A percentile compares a stretch with the other conserved stretches of the same genome.
Conservation (phyloP, 2,888 invertebrate species). For the Pocota personata region DNA sequence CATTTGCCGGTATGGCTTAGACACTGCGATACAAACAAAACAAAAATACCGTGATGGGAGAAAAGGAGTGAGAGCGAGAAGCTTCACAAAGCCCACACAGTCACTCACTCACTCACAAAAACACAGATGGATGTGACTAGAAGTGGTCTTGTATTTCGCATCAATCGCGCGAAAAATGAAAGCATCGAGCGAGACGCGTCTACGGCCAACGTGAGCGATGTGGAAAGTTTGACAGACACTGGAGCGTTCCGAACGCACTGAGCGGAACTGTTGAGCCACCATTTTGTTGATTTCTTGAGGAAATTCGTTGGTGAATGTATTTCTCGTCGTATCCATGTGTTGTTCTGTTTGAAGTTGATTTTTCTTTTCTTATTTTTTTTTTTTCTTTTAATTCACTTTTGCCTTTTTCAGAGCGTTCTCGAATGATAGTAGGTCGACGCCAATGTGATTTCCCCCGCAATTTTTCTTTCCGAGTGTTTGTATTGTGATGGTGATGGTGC, state of each 20-base stretch:
- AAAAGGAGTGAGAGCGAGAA: slow-evolving; percentile 34
- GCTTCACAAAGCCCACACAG: slow-evolving; percentile 67
- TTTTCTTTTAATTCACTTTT: slow-evolving; percentile 44
- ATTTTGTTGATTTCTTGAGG: slow-evolving; percentile 42
- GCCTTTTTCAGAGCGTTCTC: slow-evolving; percentile 52
- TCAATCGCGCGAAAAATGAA: slow-evolving; percentile 47
- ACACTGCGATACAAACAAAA: slow-evolving; percentile 44
- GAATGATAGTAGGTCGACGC: slow-evolving; percentile 56
- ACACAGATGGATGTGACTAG: slow-evolving; percentile 32
- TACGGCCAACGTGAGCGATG: slow-evolving; percentile 14
- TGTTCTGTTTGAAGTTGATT: slow-evolving; percentile 22
- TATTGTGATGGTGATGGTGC: slow-evolving; percentile 9
- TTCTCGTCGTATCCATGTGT: not conserved
- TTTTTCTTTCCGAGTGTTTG: slow-evolving; percentile 28
- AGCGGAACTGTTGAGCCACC: slow-evolving; percentile 56
- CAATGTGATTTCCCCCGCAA: slow-evolving; percentile 59
- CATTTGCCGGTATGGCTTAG: slow-evolving; percentile 65
- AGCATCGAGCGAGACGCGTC: slow-evolving; percentile 32
- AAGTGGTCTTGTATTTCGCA: slow-evolving; percentile 20
- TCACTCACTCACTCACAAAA: slow-evolving; percentile 27
- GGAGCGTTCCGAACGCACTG: slow-evolving; percentile 41
- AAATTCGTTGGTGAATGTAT: slow-evolving; percentile 26
- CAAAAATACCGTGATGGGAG: not conserved
- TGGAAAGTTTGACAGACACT: slow-evolving; percentile 52
- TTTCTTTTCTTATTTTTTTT: not conserved